Percentiles rank a stretch among this genome's conserved stretches.
Evolutionary conservation across 2,113 vertebrate genomes (phyloP).

Genomic region (Cottus gobio): DNA sequence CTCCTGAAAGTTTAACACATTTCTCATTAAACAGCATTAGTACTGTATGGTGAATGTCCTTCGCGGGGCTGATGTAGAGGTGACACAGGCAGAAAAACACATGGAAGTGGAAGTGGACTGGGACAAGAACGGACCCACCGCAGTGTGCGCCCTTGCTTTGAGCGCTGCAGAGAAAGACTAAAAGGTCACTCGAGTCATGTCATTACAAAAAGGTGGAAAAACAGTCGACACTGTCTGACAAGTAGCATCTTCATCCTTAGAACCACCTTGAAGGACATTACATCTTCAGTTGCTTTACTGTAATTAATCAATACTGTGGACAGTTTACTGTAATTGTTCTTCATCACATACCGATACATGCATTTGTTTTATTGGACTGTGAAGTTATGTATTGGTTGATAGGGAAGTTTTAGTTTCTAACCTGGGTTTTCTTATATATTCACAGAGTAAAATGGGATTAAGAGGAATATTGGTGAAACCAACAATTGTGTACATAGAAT

Average conservation of each 20-base stretch:
- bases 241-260: slow-evolving; percentile 11
- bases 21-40: slow-evolving; percentile 57
- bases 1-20: slow-evolving; percentile 65
- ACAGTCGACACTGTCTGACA: slow-evolving; percentile 35
- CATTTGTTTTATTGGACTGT: background rate
- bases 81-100: slow-evolving; percentile 27
- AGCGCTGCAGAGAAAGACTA: slow-evolving; percentile 37
- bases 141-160: slow-evolving; percentile 35
- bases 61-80: slow-evolving; percentile 32
- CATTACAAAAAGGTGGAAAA: slow-evolving; percentile 49
- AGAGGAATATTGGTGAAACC: background rate
- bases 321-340: background rate
- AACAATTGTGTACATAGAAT: background rate
- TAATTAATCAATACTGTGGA: slow-evolving; percentile 4
- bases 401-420: background rate
- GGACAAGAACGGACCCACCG: slow-evolving; percentile 30
- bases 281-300: slow-evolving; percentile 27
- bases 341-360: background rate
- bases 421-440: background rate
- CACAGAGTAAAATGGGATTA: background rate
- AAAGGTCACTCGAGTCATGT: slow-evolving; percentile 51
- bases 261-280: slow-evolving; percentile 35
- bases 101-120: slow-evolving; percentile 19
- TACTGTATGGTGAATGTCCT: slow-evolving; percentile 34
- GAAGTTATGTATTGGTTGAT: background rate